phyloP scores from a whole-genome alignment of 2,797 vertebrate genomes.

The Myotis findleyi region DNA sequence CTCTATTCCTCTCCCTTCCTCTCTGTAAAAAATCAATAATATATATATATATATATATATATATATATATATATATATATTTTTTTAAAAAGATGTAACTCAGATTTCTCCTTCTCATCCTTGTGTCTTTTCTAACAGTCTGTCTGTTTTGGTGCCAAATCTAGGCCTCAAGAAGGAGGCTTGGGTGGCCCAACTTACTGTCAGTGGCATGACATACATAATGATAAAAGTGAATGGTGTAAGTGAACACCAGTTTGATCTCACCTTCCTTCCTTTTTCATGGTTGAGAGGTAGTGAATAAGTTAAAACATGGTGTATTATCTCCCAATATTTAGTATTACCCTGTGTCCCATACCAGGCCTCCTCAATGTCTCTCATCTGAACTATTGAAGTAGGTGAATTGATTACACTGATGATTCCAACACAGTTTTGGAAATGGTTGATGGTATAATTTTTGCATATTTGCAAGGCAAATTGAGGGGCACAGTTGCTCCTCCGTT shows the following conservation, averaged over 20 bases:
- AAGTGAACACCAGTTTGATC: not conserved
- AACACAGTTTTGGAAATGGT: not conserved
- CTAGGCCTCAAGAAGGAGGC: not conserved
- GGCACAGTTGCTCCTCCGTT: not conserved
- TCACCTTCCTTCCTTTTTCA: not conserved
- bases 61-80: no score
- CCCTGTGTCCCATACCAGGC: not conserved
- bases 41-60: no score
- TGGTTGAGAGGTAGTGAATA: not conserved
- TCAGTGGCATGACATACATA: not conserved
- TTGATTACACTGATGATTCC: not conserved
- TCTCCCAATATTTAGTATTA: not conserved
- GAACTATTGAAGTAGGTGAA: not conserved
- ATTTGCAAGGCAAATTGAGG: not conserved
- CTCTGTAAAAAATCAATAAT: no score
- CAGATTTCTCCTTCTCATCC: not conserved
- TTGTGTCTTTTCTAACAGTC: not conserved
- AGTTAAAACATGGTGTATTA: not conserved
- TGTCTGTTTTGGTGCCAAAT: not conserved
- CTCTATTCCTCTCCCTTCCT: no score
- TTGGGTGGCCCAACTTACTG: not conserved
- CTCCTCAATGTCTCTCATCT: not conserved
- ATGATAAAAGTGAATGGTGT: not conserved
- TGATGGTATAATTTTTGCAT: not conserved
- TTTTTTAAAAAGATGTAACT: no score